Evolutionary conservation across 2,113 vertebrate genomes (phyloP).

Genomic region (Pseudopodoces humilis): DNA sequence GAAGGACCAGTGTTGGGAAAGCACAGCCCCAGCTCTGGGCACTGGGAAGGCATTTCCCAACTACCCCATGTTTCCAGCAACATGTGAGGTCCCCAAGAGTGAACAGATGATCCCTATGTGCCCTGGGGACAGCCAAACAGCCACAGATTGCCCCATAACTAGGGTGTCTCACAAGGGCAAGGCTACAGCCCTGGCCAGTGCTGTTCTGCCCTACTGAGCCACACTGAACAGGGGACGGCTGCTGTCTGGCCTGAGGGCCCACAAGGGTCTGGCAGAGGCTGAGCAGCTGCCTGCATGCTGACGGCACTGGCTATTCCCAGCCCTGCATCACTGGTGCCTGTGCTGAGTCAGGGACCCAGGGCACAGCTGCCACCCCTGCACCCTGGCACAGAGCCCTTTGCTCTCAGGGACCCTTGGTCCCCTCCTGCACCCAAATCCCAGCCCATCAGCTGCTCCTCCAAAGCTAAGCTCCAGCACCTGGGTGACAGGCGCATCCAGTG

Average conservation of each 20-base stretch:
- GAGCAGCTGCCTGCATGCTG: conserved; percentile 14
- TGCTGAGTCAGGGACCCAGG: conserved; percentile 59
- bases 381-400: not conserved
- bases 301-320: conserved; percentile 22
- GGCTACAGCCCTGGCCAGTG: not conserved
- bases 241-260: not conserved
- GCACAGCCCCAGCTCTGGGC: not conserved
- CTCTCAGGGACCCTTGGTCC: not conserved
- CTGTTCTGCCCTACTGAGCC: not conserved
- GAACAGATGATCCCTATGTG: not conserved
- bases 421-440: not conserved
- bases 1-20: not conserved
- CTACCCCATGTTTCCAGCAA: not conserved
- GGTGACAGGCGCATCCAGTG: not conserved
- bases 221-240: not conserved
- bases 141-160: fast-evolving
- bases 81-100: not conserved
- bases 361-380: not conserved
- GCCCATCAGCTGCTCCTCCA: not conserved
- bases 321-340: fast-evolving
- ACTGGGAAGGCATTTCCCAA: not conserved
- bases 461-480: not conserved
- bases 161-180: not conserved
- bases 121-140: not conserved
- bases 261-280: not conserved